Evolutionary conservation across 1,140 invertebrate genomes (phyloP), one percentile per base, ranked within the genome.

Genomic region (Drosophila cardini): DNA sequence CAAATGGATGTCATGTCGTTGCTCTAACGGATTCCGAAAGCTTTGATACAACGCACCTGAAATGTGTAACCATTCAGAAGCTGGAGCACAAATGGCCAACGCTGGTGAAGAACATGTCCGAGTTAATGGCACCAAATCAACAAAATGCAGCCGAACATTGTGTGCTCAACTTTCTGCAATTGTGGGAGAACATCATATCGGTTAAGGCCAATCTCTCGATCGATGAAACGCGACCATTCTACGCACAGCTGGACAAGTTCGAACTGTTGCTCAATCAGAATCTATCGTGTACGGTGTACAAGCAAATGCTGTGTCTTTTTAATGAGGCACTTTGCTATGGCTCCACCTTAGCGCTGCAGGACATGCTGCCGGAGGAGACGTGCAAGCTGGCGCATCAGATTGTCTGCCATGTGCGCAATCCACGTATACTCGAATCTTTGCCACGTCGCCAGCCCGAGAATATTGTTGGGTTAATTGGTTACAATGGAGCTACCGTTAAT

Each of bases 141-240:
- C 93, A 94, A 75, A 87, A 93, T 46, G 94, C 94, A 78, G 93
- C 94, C 63, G 95, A 94, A 93, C 94, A 95, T 73, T 95, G 94
- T 91, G 94, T 97, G 48, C 93, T 97, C 38, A 96, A 96, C 18
- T 97, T 98, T 90, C 93, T 98, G 45, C 95, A 96, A 58, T 92
- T 98, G 8, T 98, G 97, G 97, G 96, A 97, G 89, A 96, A 96
- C 69, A 96, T 97, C n/a, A 97, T 98, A 86, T 97, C 96, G 46
- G 96, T 98, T 0, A 97, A 97, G 92, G 96, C 97, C 10, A 98
- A 97, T 93, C 93, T 98, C 18, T 97, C 96, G 16, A 95, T 97
- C 9, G 95, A 97, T 63, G 96, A 97, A 89, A 97, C 96, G 2
- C 96, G 97, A 85, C 95, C 96, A 4, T 98, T 97, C 91, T 97